phyloP scores from a whole-genome alignment of 2,113 vertebrate species.

The Hemiscyllium ocellatum region DNA sequence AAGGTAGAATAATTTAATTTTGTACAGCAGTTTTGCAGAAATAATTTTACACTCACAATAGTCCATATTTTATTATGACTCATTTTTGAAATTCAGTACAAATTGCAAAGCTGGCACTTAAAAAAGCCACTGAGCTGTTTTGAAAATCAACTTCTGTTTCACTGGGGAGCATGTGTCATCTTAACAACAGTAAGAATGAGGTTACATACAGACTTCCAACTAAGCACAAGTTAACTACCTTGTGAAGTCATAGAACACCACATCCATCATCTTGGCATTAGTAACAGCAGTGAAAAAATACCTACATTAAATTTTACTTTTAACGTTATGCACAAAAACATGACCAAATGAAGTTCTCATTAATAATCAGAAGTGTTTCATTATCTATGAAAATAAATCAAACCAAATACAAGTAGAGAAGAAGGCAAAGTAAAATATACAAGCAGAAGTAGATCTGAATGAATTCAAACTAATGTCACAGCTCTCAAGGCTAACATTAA shows the following conservation, averaged over 20 bases:
- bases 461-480: not conserved
- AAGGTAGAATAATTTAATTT: no score
- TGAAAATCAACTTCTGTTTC: not conserved
- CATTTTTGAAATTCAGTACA: constrained; percentile 27
- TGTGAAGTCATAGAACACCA: not conserved
- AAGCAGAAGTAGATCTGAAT: not conserved
- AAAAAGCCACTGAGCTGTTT: not conserved
- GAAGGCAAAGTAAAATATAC: not conserved
- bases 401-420: not conserved
- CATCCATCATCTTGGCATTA: not conserved
- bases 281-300: not conserved
- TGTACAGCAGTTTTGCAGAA: not conserved
- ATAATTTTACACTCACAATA: not conserved
- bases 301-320: constrained; percentile 3
- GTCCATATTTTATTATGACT: constrained; percentile 26
- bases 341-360: not conserved
- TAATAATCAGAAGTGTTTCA: not conserved
- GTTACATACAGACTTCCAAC: not conserved
- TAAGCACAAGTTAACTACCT: not conserved
- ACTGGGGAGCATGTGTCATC: not conserved
- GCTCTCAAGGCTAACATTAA: not conserved
- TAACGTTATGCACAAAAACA: not conserved
- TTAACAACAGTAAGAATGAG: not conserved
- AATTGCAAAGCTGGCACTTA: not conserved
- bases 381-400: not conserved